A percentile compares a stretch with the other conserved stretches of the same genome.
These are phyloP conservation scores for Andrena haemorrhoa DNA, from an alignment of 2,888 invertebrate genomes.

Conservation along the genomic window DNA sequence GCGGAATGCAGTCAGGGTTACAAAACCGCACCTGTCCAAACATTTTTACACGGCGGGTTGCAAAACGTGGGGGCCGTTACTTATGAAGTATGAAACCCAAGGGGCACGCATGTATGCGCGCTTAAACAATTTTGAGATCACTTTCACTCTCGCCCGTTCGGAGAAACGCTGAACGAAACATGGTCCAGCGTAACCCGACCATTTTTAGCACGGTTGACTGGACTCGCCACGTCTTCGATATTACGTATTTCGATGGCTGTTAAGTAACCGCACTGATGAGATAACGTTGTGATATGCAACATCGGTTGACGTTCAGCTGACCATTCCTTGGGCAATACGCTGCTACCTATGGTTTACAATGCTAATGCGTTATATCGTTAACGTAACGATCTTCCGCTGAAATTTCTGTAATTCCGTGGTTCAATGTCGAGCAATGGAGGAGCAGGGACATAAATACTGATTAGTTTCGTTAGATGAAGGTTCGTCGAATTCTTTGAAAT, in stretches of 20 bases:
- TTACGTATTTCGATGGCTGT: conserved; percentile 54
- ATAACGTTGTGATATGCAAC: conserved; percentile 38
- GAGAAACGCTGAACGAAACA: conserved; percentile 72
- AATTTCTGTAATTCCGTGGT: too few species aligned
- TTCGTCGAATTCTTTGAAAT: too few species aligned
- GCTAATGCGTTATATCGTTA: background rate
- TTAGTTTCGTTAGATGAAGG: too few species aligned
- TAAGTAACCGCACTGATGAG: conserved; percentile 56
- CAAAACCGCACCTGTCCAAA: conserved; percentile 73
- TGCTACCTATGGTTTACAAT: background rate
- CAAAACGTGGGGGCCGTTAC: conserved; percentile 64
- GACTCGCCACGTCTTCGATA: conserved; percentile 35
- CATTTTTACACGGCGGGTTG: conserved; percentile 71
- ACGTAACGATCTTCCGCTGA: background rate
- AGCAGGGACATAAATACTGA: too few species aligned
- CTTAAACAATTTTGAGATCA: conserved; percentile 80
- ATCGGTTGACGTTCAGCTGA: background rate
- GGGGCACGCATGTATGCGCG: conserved; percentile 7
- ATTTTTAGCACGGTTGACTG: conserved; percentile 40
- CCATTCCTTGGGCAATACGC: background rate
- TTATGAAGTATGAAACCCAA: conserved; percentile 24
- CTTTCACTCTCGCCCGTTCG: conserved; percentile 80
- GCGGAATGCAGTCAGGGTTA: conserved; percentile 71
- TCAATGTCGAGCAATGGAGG: too few species aligned
- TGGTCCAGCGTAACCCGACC: conserved; percentile 24